Base-by-base conservation (phyloP, 1,140 invertebrate species). In the Drosophila auraria region DNA sequence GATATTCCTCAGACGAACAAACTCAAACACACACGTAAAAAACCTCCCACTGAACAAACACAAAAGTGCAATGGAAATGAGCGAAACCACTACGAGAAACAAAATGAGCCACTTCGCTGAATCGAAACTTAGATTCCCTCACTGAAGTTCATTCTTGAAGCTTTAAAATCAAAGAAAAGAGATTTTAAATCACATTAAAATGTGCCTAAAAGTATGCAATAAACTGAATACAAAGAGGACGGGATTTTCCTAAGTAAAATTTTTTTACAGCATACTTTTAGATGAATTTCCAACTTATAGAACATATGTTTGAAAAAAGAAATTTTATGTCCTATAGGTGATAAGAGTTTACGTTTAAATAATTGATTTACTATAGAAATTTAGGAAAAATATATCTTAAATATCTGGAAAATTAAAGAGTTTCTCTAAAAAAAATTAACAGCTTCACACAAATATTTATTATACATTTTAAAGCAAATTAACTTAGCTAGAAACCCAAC, bases 61-160 rank as follows among this genome's bases (percentile, higher is more conserved):
- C 45, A 77, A 58, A 84, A 77, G 62, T 72, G 65, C 56, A 61
- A 82, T 81, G 71, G 33, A 84, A 83, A 80, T 83, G 80, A 80
- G 62, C 38, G 44, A 60, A 63, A 40, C 59, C 59, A 66, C 78
- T 64, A 65, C 58, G 33, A 63, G 59, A 56, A 75, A 72, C 27
- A 47, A 70, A 47, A 51, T 78, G 57, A 50, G 23, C 20, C 33
- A 44, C 5, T 20, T 14, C 8, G 17, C 27, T 40, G 12, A 12
- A 38, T 14, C 14, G 44, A 65, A 51, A 25, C 15, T 27, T 11
- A 2, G 33, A 58, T 66, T 45, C 72, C 40, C 72, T 77, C 11
- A 15, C 15, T 51, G 53, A 75, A 75, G 50, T 42, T 42, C 17
- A 15, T 0, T 20, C 20, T 20, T 20, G 23, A 75, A 20, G 20